Evolutionary conservation across 2,113 vertebrate genomes (phyloP).

Genomic region (Hippocampus guttulatus): DNA sequence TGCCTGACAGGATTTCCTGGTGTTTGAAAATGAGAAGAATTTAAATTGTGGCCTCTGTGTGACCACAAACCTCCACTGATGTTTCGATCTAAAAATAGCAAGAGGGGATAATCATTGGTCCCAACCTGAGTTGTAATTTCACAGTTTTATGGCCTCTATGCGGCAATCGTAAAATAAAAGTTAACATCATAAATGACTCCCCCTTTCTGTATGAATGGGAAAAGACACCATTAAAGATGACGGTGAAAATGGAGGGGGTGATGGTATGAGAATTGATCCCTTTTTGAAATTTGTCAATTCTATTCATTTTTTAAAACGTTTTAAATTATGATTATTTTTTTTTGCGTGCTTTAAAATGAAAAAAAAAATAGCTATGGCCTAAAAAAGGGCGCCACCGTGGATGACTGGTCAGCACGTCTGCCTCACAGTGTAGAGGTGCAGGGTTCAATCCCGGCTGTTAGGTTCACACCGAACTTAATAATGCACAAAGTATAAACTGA

Average conservation of each 20-base stretch:
- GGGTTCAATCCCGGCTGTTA: too few species aligned
- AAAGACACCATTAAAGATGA: not conserved
- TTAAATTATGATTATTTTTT: not conserved
- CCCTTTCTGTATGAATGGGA: not conserved
- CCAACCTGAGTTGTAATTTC: not conserved
- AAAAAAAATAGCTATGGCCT: not conserved
- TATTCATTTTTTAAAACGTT: not conserved
- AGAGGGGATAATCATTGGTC: conserved; percentile 1
- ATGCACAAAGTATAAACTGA: too few species aligned
- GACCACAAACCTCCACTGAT: not conserved
- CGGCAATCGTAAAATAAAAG: not conserved
- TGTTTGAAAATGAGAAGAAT: not conserved
- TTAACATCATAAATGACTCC: not conserved
- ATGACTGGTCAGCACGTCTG: too few species aligned
- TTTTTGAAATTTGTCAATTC: not conserved
- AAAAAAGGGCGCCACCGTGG: too few species aligned
- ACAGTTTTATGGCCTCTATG: not conserved
- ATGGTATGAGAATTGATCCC: not conserved
- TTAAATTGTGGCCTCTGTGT: conserved; percentile 6
- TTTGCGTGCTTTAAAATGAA: not conserved
- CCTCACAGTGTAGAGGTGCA: too few species aligned
- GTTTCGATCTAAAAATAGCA: conserved; percentile 14
- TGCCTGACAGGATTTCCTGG: conserved; percentile 7
- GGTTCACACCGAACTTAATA: too few species aligned
- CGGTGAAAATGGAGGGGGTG: not conserved